Percentiles rank a stretch among this genome's conserved stretches.
Conservation (phyloP, 2,113 vertebrate genomes). For the Neogale vison region DNA sequence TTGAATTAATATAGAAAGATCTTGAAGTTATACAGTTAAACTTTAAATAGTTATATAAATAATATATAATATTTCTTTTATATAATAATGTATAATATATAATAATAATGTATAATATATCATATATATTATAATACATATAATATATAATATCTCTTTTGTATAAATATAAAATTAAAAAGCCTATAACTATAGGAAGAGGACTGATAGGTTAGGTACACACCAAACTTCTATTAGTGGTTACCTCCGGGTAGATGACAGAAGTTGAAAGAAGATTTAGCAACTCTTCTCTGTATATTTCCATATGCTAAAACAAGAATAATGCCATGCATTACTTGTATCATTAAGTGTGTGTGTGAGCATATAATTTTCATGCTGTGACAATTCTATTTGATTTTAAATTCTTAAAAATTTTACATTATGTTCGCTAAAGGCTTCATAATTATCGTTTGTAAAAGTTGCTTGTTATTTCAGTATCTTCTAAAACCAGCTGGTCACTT, state of each 20-base stretch:
- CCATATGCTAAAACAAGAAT: neutral
- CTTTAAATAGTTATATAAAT: neutral
- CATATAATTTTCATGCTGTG: neutral
- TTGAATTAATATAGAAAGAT: neutral
- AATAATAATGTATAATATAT: no score
- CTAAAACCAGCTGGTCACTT: neutral
- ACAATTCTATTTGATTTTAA: neutral
- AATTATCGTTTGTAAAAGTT: neutral
- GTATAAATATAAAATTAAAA: neutral
- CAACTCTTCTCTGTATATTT: neutral
- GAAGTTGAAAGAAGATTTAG: neutral
- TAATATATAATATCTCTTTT: neutral
- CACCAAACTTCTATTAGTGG: neutral
- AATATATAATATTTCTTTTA: neutral
- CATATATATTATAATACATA: no score
- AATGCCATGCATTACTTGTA: neutral
- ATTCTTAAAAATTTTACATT: neutral
- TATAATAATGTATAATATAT: no score
- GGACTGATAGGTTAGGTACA: neutral
- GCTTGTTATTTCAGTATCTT: neutral
- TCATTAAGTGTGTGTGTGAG: neutral
- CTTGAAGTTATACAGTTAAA: neutral
- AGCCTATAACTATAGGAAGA: neutral
- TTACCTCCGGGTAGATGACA: neutral
- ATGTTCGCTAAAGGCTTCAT: neutral